These are phyloP conservation scores for Hiodon tergisus DNA, from an alignment of 2,113 vertebrate species.

Conservation along the genomic window DNA sequence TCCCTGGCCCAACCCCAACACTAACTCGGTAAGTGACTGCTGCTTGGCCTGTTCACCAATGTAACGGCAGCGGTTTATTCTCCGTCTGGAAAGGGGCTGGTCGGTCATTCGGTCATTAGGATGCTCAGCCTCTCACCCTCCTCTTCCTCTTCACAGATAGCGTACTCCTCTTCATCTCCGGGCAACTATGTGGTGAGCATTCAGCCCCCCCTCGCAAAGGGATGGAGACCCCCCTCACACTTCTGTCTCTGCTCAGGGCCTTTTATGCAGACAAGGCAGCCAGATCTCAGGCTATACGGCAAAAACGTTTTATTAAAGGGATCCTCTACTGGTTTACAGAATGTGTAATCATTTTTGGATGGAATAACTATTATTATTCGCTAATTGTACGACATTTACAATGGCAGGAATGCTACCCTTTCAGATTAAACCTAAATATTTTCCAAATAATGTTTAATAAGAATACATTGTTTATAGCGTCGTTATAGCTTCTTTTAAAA, in stretches of 20 bases:
- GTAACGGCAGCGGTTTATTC: neutral
- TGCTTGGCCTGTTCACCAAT: neutral
- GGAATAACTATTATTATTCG: too few species aligned
- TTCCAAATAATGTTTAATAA: too few species aligned
- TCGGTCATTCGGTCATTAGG: constrained; percentile 27
- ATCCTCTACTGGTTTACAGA: too few species aligned
- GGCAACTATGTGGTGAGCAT: constrained; percentile 82
- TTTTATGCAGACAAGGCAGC: neutral
- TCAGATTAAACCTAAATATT: too few species aligned
- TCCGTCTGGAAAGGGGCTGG: neutral
- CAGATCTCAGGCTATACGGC: neutral
- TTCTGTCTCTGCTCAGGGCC: too few species aligned
- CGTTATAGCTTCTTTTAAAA: too few species aligned
- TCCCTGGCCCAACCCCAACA: constrained; percentile 79
- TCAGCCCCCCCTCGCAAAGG: neutral
- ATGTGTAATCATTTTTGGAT: too few species aligned
- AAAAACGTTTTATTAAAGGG: too few species aligned
- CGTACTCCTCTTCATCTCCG: constrained; percentile 82
- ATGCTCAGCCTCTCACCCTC: neutral
- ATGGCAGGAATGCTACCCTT: too few species aligned
- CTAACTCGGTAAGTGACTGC: constrained; percentile 72
- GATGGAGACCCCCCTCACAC: neutral
- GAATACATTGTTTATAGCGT: too few species aligned
- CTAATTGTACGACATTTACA: too few species aligned
- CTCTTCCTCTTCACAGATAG: constrained; percentile 59